phyloP scores from a whole-genome alignment of 2,888 invertebrate genomes.

The Dasypolia templi region DNA sequence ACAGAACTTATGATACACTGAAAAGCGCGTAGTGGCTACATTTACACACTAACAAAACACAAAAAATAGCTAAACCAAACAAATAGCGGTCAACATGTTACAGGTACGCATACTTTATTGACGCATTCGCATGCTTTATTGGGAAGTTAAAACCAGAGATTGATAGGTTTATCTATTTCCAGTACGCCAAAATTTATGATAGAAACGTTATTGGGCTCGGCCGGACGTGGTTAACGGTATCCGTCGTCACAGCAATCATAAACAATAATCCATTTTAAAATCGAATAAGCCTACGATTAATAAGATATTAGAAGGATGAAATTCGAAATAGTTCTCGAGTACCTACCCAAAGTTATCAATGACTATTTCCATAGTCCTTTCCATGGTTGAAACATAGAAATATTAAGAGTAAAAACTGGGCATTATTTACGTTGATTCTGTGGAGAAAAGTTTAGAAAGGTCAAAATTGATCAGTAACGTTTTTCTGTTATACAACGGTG shows the following conservation, averaged over 20 bases:
- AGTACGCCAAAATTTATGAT: too few relatives aligned
- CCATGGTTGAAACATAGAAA: not conserved
- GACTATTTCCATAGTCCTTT: too few relatives aligned
- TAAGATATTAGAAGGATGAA: not conserved
- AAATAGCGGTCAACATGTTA: too few relatives aligned
- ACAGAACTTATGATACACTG: constrained; percentile 59
- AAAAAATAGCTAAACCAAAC: too few relatives aligned
- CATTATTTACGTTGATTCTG: too few relatives aligned
- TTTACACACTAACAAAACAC: not conserved
- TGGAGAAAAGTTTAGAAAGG: not conserved
- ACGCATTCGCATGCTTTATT: too few relatives aligned
- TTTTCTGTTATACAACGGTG: constrained; percentile 8
- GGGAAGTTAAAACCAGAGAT: too few relatives aligned
- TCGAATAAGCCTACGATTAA: not conserved
- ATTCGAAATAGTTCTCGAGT: not conserved
- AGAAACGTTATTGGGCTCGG: too few relatives aligned
- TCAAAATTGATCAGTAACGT: not conserved
- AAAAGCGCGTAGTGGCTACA: not conserved
- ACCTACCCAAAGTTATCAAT: too few relatives aligned
- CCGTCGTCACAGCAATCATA: not conserved
- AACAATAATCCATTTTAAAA: not conserved
- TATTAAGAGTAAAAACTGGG: not conserved
- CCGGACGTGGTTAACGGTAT: too few relatives aligned
- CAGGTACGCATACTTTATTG: too few relatives aligned
- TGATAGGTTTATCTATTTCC: too few relatives aligned